Base-by-base conservation (phyloP, 2,888 invertebrate genomes). In the Trachelus troglodyta region DNA sequence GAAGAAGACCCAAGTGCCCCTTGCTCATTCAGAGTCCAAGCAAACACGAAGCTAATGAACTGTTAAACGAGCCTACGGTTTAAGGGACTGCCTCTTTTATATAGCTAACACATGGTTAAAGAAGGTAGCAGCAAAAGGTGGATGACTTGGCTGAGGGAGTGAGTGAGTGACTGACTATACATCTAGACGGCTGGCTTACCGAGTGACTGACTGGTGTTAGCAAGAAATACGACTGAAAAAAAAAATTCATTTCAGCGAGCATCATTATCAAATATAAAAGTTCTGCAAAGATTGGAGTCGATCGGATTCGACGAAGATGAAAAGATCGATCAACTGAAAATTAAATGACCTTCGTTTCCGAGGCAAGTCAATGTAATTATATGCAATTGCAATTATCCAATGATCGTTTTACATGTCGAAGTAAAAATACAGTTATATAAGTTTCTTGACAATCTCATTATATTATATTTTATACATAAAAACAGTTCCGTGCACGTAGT, bases 31-130 rank as follows among this genome's bases (percentile, higher is more conserved):
- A 81, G 75, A 74, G 78, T 78, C 78, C 81, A 77, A 79, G 80
- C 79, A 82, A 80, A 77, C 79, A 81, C 83, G 80, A 74, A 79
- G 79, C 83, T 86, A 86, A 86, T 87, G 86, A 86, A 87, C 86
- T 81, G 86, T 84, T 86, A 85, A 87, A 86, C 83, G 81, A 86
- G 87, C 83, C 81, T 81, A 80, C 80, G 81, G 79, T 56, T 56
- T 23, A 56, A 56, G 56, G 56, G 56, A 56, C 56, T 6, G 56
- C 56, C 56, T 15, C 56, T 56, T 76, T 30, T 68, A 76, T 73
- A 76, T 68, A n/a, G 34, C 73, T 33, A 11, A 34, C 73, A 56
- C 71, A 76, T 34, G 69, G 76, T 40, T 34, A 69, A 69, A 40
- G 69, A 76, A 56, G 76, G 73, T 73, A 73, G 34, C 73, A 76